Base-by-base conservation (phyloP, 2,113 vertebrate genomes). In the Scomber scombrus region DNA sequence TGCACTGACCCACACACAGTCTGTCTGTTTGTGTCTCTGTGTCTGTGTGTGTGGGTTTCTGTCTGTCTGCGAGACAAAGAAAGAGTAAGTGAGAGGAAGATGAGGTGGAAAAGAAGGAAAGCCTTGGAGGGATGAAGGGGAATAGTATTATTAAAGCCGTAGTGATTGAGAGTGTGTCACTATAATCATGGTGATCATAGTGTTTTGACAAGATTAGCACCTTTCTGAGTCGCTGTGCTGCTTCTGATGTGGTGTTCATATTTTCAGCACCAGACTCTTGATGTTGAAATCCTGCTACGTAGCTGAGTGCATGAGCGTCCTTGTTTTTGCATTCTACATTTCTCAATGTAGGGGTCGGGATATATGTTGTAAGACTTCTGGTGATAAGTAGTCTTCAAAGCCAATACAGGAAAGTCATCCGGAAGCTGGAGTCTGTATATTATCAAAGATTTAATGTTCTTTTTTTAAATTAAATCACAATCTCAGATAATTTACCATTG, bases 151-250 rank as follows among this genome's bases (percentile, higher is more conserved):
- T 88, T 84, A 81, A 71, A 82, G 86, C 67, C 70, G 57, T 7
- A 34, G 69, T 74, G 77, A 91, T 70, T 75, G 79, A 86, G 77
- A 81, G 75, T 65, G 68, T 23, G 16, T 81, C 74, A 75, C 80
- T 87, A 74, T 91, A 84, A 86, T 91, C 60, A 80, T 49, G 60
- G 75, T 78, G 79, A 89, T 91, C 67, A 82, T 70, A 80, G 78
- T 87, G 58, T 88, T 92, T 85, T 78, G 80, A 74, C 73, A 66
- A 81, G 80, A 92, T 89, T 80, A 88, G 65, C 85, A 82, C 77
- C 70, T 92, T 70, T 71, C 71, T 47, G 60, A 77, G 55, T 65
- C 26, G 40, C 13, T 10, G 58, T 40, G 57, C 58, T 68, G 58
- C 71, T 63, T 85, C 71, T 83, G 52, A 68, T 84, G 60, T 73